Evolutionary conservation across 1,140 invertebrate species (phyloP).

Genomic region (Dendrolimus kikuchii): DNA sequence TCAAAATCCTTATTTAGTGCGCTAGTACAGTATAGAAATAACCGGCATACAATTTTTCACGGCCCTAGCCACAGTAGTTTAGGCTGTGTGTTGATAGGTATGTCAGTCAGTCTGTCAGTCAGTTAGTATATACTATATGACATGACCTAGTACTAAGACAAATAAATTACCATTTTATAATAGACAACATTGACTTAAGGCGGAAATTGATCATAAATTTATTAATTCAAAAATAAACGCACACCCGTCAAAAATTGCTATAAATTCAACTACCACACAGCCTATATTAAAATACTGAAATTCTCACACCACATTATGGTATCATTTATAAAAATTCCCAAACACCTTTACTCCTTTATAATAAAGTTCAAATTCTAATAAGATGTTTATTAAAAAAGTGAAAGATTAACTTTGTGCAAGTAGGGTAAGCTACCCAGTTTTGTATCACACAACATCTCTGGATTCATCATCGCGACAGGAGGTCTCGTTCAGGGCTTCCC

Average conservation of each 20-base stretch:
- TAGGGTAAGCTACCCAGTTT: conserved; percentile 27
- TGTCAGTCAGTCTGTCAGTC: too few relatives aligned
- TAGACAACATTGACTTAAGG: too few relatives aligned
- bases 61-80: too few relatives aligned
- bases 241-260: conserved; percentile 24
- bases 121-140: too few relatives aligned
- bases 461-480: conserved; percentile 58
- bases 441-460: conserved; percentile 32
- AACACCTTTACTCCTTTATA: neutral
- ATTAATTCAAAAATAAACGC: conserved; percentile 27
- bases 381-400: too few relatives aligned
- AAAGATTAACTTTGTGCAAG: conserved; percentile 8
- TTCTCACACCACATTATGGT: conserved; percentile 8
- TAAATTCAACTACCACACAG: conserved; percentile 37
- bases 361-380: too few relatives aligned
- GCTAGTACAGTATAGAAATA: too few relatives aligned
- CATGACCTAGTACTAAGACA: too few relatives aligned
- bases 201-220: conserved; percentile 36
- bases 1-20: too few relatives aligned
- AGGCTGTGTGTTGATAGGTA: too few relatives aligned
- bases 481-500: conserved; percentile 34
- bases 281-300: conserved; percentile 56
- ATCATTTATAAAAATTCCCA: conserved; percentile 14
- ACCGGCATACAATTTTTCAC: too few relatives aligned
- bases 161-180: too few relatives aligned